Evolutionary conservation across 1,140 invertebrate species (phyloP).

Genomic region (Drosophila subobscura): DNA sequence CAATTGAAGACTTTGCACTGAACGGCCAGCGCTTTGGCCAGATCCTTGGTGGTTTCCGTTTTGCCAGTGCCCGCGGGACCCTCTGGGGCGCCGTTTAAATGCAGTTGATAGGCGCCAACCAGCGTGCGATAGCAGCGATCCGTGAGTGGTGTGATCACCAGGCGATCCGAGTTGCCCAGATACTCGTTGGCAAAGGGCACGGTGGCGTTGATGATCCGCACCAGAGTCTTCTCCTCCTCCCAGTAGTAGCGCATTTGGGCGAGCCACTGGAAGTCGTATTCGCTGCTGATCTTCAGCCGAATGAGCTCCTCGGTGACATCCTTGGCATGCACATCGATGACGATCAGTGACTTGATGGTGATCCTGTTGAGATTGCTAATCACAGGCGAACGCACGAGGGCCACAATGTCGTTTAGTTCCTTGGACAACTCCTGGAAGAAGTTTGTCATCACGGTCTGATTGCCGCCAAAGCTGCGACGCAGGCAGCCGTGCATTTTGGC

Average conservation of each 20-base stretch:
- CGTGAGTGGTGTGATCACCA: slow-evolving; percentile 93
- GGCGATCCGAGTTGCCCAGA: slow-evolving; percentile 89
- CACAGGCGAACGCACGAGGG: slow-evolving; percentile 85
- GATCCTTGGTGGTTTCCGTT: slow-evolving; percentile 95
- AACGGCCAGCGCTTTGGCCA: slow-evolving; percentile 94
- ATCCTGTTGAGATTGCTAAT: slow-evolving; percentile 88
- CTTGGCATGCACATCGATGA: slow-evolving; percentile 95
- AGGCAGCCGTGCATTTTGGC: slow-evolving; percentile 89
- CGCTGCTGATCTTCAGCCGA: slow-evolving; percentile 87
- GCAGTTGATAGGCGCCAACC: slow-evolving; percentile 93
- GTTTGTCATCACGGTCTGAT: slow-evolving; percentile 85
- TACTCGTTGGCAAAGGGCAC: slow-evolving; percentile 96
- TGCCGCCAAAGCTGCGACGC: slow-evolving; percentile 84
- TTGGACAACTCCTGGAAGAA: slow-evolving; percentile 85
- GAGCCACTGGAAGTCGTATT: slow-evolving; percentile 95
- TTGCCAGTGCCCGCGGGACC: slow-evolving; percentile 95
- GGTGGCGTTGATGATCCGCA: slow-evolving; percentile 94
- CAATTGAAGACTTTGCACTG: slow-evolving; percentile 98
- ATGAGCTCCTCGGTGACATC: slow-evolving; percentile 92
- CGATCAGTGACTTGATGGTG: slow-evolving; percentile 93
- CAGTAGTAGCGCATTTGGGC: slow-evolving; percentile 96
- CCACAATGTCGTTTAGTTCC: slow-evolving; percentile 88
- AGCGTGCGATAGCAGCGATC: slow-evolving; percentile 94
- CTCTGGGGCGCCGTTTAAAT: slow-evolving; percentile 94
- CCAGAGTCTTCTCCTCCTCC: slow-evolving; percentile 90